Base-by-base conservation (phyloP, 2,888 invertebrate species). In the Abscondita cerata region DNA sequence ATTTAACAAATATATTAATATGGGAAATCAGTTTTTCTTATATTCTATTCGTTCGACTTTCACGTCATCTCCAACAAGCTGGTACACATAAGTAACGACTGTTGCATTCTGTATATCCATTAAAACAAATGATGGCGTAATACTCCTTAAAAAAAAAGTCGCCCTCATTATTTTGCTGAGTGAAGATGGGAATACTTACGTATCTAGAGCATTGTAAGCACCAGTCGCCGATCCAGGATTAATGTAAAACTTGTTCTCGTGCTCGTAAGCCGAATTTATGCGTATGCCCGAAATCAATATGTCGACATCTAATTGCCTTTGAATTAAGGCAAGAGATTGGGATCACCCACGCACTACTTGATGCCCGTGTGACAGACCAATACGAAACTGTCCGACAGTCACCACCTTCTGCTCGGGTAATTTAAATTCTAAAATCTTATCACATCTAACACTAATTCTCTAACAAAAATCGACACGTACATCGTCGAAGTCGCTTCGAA, bases 151-250 rank as follows among this genome's bases (percentile, higher is more conserved):
- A 86, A 55, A 73, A n/a, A n/a, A 11, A 20, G 11, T 12, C 9
- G 33, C 6, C 9, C 19, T n/a, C n/a, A n/a, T n/a, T n/a, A n/a
- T n/a, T n/a, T n/a, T 25, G 25, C 25, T 4, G 6, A 2, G 15
- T 12, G 15, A 18, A 41, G 3, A 2, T 41, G 9, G 9, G 9
- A 41, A 15, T 41, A 77, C 85, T 84, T 85, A 96, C 91, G 90
- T 91, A 76, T 94, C 95, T 66, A 97, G 81, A 25, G 97, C 92
- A 83, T 92, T 95, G 75, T 96, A 99, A 3, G 99, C 97, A 9
- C 99, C 99, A 19, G 99, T 99, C 1, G 98, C 98, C 2, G 98
- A 97, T 6, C 99, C 99, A 2, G 99, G 99, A 81, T 99, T 99
- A 55, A 99, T 97, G 80, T 96, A 99, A 82, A 99, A 98, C 80